A percentile compares a stretch with the other conserved stretches of the same genome.
Conservation (phyloP, 92 coral and sea anemone species). For the Galaxea fascicularis region DNA sequence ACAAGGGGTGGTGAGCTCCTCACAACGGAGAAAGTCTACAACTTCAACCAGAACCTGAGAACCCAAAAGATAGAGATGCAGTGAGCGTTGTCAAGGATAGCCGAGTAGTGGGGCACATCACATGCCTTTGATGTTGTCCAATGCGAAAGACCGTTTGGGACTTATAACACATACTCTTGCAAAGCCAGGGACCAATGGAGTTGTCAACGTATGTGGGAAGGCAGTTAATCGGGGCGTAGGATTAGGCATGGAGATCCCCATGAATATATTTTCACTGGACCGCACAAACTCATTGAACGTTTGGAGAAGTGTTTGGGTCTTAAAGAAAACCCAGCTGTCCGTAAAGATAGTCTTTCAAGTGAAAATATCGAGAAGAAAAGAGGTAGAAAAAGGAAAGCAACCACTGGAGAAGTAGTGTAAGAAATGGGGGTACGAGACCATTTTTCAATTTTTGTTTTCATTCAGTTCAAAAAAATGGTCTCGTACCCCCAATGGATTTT, state of each 20-base stretch:
- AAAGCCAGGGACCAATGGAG: constrained; percentile 12
- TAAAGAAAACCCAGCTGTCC: too few species aligned
- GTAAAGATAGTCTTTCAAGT: too few species aligned
- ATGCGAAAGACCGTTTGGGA: constrained; percentile 18
- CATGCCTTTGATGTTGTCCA: constrained; percentile 1
- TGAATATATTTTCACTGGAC: constrained; percentile 37
- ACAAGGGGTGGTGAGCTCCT: constrained; percentile 8
- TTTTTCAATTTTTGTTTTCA: too few species aligned
- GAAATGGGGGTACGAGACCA: too few species aligned
- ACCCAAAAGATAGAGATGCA: not conserved
- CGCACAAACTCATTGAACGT: too few species aligned
- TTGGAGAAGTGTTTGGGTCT: too few species aligned
- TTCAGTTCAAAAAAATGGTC: too few species aligned
- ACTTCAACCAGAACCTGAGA: constrained; percentile 6
- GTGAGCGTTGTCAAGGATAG: not conserved
- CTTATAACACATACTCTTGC: constrained; percentile 5
- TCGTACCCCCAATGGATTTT: too few species aligned
- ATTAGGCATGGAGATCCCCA: constrained; percentile 40
- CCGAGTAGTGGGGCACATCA: constrained; percentile 10
- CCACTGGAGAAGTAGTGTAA: too few species aligned
- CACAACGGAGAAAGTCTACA: constrained; percentile 13
- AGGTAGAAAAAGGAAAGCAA: too few species aligned
- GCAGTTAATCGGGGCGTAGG: constrained; percentile 43
- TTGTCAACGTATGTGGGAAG: constrained; percentile 26
- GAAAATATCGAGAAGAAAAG: too few species aligned